These are phyloP conservation scores for Athalia cordata DNA, from an alignment of 2,888 invertebrate genomes.

Conservation along the genomic window DNA sequence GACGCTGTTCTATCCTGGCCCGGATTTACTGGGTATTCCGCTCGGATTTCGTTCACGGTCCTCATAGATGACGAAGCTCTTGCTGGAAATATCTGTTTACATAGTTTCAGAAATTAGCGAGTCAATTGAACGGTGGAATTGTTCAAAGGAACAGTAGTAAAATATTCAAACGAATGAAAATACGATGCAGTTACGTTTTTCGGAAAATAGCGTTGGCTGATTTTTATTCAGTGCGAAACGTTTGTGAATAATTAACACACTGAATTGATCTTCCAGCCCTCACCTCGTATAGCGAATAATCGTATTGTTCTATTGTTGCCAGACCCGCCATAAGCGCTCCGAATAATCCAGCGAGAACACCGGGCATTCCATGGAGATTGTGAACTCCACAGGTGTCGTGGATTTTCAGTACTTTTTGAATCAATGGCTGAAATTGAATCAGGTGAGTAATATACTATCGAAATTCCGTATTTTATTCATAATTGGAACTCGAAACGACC, in stretches of 20 bases:
- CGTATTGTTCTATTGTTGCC: constrained; percentile 82
- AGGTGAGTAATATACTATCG: constrained; percentile 12
- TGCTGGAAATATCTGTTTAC: constrained; percentile 73
- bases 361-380: constrained; percentile 98
- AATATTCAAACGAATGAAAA: no score
- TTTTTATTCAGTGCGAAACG: background rate
- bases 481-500: constrained; percentile 34
- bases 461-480: constrained; percentile 33
- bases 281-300: constrained; percentile 75
- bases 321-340: constrained; percentile 85
- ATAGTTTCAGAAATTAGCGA: background rate
- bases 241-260: background rate
- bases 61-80: constrained; percentile 68
- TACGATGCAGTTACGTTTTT: background rate
- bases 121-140: background rate
- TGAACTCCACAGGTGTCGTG: constrained; percentile 96
- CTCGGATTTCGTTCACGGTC: constrained; percentile 61
- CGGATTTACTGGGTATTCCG: constrained; percentile 60
- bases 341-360: constrained; percentile 87
- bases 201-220: background rate
- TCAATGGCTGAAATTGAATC: constrained; percentile 76
- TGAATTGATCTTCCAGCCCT: constrained; percentile 28
- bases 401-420: constrained; percentile 78
- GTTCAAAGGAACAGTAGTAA: no score
- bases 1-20: constrained; percentile 79